Base-by-base conservation (phyloP, 2,888 invertebrate genomes). In the Bombylius discolor region DNA sequence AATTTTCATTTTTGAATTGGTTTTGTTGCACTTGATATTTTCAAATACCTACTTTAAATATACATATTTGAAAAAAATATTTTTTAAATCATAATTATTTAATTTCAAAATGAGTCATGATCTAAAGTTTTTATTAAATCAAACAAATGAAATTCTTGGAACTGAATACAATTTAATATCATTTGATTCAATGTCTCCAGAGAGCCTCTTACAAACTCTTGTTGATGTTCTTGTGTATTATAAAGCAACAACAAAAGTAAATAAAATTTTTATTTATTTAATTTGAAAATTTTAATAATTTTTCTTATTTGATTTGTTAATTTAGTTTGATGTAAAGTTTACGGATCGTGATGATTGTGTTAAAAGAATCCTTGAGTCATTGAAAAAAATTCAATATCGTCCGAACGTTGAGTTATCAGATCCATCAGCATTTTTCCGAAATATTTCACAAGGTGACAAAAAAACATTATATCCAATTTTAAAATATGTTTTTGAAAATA, bases 161-260 rank as follows among this genome's bases (percentile, higher is more conserved):
- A 83, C 83, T 64, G 84, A 81, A 66, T 87, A 84, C 66, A 91
- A 89, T 67, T 74, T 92, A 59, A 88, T 93, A 65, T 87, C 87
- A 62, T 91, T 93, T 71, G 92, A 92, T 75, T 81, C 88, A 6
- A 73, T 92, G 58, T 81, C 81, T 59, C 81, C 84, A 49, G 83
- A 85, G 60, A 84, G 87, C 66, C 75, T 92, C 57, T 71, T 93
- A 31, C 91, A 89, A 76, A 77, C 89, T 60, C 74, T 90, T 32
- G 82, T 82, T 62, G 87, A 90, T 76, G 79, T 89, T n/a, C 76
- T 91, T 49, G 79, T 80, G n/a, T 77, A 79, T 64, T 80, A 87
- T 64, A 84, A 85, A 67, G 80, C 82, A 52, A 80, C 80, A 64
- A 80, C 83, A 63, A 84, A 82, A 72, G 78, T 79, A 72, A 65